A percentile compares a stretch with the other conserved stretches of the same genome.
Evolutionary conservation across 2,113 vertebrate genomes (phyloP).

Genomic region (Odontophorus gujanensis): DNA sequence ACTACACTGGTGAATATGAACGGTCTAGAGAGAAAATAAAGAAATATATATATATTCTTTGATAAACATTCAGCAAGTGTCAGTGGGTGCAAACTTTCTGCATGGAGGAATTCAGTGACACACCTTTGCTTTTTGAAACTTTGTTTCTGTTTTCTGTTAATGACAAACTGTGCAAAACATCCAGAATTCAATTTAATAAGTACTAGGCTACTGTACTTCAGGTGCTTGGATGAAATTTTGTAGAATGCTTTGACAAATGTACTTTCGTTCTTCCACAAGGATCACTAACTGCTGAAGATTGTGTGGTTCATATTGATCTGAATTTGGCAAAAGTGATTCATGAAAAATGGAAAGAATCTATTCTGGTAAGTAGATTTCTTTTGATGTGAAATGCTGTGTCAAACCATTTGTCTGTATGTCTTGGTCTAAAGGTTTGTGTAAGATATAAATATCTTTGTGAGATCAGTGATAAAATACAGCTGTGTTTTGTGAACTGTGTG

Average conservation of each 20-base stretch:
- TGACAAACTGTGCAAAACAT: not conserved
- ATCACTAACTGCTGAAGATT: constrained; percentile 87
- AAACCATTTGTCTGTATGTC: not conserved
- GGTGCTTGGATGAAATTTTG: not conserved
- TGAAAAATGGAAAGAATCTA: constrained; percentile 96
- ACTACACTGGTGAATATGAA: not conserved
- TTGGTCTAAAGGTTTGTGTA: not conserved
- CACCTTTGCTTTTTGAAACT: not conserved
- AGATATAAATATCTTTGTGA: not conserved
- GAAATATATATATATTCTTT: too few relatives aligned
- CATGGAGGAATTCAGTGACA: not conserved
- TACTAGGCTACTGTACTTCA: not conserved
- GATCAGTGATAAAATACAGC: not conserved
- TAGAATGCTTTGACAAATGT: not conserved
- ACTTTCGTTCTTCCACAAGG: constrained; percentile 76
- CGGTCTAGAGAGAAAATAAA: not conserved
- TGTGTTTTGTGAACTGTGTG: not conserved
- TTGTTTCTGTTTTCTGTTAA: not conserved
- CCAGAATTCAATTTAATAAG: not conserved
- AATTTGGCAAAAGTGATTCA: constrained; percentile 92
- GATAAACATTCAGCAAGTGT: not conserved
- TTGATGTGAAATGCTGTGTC: not conserved
- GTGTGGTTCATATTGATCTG: constrained; percentile 92
- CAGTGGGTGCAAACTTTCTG: not conserved
- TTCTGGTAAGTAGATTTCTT: constrained; percentile 85